Conservation (phyloP, 2,797 vertebrate species). For the Esox lucius region DNA sequence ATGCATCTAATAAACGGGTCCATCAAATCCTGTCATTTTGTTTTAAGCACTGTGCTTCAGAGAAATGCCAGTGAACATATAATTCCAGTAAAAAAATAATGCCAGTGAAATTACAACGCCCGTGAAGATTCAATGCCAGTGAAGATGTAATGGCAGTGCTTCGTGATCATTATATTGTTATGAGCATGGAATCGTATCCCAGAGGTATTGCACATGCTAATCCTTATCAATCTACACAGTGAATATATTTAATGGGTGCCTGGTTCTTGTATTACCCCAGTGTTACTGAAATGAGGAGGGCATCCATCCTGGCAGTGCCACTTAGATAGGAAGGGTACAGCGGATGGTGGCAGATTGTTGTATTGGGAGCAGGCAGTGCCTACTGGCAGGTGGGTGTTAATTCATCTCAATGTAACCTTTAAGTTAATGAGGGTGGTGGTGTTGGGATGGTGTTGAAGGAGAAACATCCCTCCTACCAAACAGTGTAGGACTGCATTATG, state of each 20-base stretch:
- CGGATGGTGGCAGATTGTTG: neutral
- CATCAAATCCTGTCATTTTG: too few species aligned
- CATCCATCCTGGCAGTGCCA: neutral
- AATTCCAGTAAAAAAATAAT: too few species aligned
- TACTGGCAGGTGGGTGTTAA: neutral
- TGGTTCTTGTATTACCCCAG: neutral
- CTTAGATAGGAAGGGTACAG: neutral
- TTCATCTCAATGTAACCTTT: constrained; percentile 11
- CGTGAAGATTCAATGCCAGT: too few species aligned
- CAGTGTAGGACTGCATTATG: neutral
- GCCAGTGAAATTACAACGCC: too few species aligned
- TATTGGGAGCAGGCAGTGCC: neutral
- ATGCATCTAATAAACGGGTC: too few species aligned
- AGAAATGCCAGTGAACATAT: neutral
- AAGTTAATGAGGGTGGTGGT: neutral
- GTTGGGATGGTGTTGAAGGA: neutral
- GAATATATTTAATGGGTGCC: neutral
- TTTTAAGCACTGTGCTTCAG: too few species aligned
- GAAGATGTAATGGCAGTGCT: neutral
- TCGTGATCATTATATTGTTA: neutral
- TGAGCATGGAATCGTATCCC: neutral
- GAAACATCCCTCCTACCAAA: neutral
- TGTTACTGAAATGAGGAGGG: neutral
- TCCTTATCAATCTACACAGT: neutral
- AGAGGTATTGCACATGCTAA: neutral